These are phyloP conservation scores for Haliclona indistincta DNA, from an alignment of 37 sponge, comb jelly and placozoan genomes.

Conservation along the genomic window DNA sequence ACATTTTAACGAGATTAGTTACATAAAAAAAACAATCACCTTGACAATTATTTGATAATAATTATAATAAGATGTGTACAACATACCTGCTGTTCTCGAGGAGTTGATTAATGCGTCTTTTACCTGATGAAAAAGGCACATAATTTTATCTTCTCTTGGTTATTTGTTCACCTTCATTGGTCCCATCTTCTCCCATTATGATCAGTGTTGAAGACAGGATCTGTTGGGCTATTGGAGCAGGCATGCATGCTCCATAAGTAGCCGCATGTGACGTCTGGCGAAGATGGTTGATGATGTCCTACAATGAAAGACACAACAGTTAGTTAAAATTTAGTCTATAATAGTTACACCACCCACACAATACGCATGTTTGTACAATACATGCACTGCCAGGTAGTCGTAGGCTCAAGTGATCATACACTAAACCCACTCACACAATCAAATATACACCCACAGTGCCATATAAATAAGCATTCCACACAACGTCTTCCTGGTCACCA, in stretches of 20 bases:
- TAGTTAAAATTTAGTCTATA: neutral
- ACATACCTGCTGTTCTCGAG: conserved; percentile 82
- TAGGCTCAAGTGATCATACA: too few relatives aligned
- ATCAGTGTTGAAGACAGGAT: conserved; percentile 69
- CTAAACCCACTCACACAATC: too few relatives aligned
- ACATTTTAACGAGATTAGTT: too few relatives aligned
- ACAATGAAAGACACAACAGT: conserved; percentile 32
- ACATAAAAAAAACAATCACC: too few relatives aligned
- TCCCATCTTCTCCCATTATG: conserved; percentile 94
- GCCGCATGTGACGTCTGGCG: conserved; percentile 77
- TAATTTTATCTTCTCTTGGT: neutral
- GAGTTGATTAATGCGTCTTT: conserved; percentile 59
- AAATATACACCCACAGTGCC: too few relatives aligned
- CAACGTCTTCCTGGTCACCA: too few relatives aligned
- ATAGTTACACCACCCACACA: neutral
- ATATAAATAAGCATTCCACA: too few relatives aligned
- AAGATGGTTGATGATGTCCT: conserved; percentile 88
- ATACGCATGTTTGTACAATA: too few relatives aligned
- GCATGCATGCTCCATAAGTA: conserved; percentile 81
- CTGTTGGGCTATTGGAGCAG: conserved; percentile 82
- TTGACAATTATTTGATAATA: too few relatives aligned
- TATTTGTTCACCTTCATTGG: conserved; percentile 62
- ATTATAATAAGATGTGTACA: too few relatives aligned
- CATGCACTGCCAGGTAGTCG: too few relatives aligned
- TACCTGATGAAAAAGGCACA: conserved; percentile 35